Conservation (phyloP, 2,888 invertebrate species). For the Drosophila dives region DNA sequence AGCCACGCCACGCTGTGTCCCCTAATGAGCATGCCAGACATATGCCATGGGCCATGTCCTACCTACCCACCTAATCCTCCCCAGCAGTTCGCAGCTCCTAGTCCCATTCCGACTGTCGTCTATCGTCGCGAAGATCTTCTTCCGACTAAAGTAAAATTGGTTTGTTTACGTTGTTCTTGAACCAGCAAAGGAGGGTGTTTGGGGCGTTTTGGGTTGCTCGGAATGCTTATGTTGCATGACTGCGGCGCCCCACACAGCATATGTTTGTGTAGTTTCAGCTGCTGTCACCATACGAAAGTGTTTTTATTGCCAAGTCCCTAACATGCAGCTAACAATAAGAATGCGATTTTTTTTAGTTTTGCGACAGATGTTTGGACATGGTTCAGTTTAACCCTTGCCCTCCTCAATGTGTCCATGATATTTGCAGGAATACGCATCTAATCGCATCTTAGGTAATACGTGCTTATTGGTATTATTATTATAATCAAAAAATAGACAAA, state of each 20-base stretch:
- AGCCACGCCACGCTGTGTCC: slow-evolving; percentile 78
- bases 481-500: background rate
- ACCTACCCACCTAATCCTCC: slow-evolving; percentile 45
- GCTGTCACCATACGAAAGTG: slow-evolving; percentile 19
- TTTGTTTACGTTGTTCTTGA: slow-evolving; percentile 63
- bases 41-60: slow-evolving; percentile 72
- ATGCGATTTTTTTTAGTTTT: slow-evolving; percentile 37
- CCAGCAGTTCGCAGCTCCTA: background rate
- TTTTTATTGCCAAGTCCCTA: slow-evolving; percentile 50
- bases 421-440: background rate
- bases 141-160: slow-evolving; percentile 54
- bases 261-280: slow-evolving; percentile 34
- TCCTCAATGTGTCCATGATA: background rate
- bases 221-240: background rate
- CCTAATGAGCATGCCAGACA: slow-evolving; percentile 78
- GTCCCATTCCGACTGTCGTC: slow-evolving; percentile 12
- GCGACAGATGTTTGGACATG: slow-evolving; percentile 42
- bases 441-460: background rate
- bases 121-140: slow-evolving; percentile 60
- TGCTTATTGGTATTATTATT: background rate
- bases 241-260: slow-evolving; percentile 36
- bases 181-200: slow-evolving; percentile 15
- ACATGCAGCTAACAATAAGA: slow-evolving; percentile 33
- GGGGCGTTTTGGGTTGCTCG: background rate
- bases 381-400: slow-evolving; percentile 16